Percentiles rank a stretch among this genome's conserved stretches.
Conservation (phyloP, 1,140 invertebrate genomes). For the Cryptotermes secundus region DNA sequence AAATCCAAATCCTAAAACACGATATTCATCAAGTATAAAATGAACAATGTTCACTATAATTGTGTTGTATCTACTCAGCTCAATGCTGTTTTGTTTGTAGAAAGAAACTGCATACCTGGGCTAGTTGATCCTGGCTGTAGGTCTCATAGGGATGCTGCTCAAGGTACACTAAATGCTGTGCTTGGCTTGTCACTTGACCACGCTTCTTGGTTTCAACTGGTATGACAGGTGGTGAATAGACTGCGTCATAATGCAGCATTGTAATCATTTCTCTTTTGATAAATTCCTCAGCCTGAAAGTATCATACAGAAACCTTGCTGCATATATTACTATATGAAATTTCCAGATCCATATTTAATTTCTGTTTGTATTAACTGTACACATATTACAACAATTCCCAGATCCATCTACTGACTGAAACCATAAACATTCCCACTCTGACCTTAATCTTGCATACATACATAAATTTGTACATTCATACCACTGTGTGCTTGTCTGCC, state of each 20-base stretch:
- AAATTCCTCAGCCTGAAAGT: constrained; percentile 83
- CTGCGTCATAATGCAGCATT: constrained; percentile 89
- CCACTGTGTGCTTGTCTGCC: too few species aligned
- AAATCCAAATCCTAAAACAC: too few species aligned
- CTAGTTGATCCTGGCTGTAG: constrained; percentile 69
- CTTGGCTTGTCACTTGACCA: constrained; percentile 51
- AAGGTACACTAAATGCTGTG: constrained; percentile 75
- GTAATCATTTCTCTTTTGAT: constrained; percentile 97
- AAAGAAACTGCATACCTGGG: constrained; percentile 40
- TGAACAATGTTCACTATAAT: too few species aligned
- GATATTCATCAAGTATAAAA: too few species aligned
- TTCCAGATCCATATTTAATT: not conserved
- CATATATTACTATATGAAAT: not conserved
- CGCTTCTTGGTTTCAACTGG: constrained; percentile 22
- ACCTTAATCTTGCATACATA: too few species aligned
- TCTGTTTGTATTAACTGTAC: too few species aligned
- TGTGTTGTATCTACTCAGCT: too few species aligned
- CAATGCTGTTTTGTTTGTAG: too few species aligned
- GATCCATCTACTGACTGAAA: not conserved
- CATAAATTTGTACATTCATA: too few species aligned
- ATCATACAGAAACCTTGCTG: not conserved
- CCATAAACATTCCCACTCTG: too few species aligned
- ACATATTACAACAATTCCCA: too few species aligned
- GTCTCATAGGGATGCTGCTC: constrained; percentile 84
- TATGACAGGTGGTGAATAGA: constrained; percentile 47